Base-by-base conservation (phyloP, 2,888 invertebrate species). In the Philereme vetulata region DNA sequence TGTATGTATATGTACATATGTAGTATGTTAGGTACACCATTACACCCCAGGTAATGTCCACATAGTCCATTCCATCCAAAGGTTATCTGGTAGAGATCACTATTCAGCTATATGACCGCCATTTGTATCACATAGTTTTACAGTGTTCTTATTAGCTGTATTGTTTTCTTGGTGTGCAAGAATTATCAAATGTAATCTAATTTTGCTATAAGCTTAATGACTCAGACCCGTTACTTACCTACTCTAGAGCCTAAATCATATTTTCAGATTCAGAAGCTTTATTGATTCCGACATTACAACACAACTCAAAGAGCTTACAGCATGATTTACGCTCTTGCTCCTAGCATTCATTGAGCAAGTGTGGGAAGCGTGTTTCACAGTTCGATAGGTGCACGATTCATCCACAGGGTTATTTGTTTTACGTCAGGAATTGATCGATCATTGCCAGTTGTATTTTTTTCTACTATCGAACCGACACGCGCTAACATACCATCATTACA, bases 371-470 rank as follows among this genome's bases (percentile, higher is more conserved):
- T 70, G 46, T 47, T 73, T 79, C 78, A 75, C 78, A 78, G 69
- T 71, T 70, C 72, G 78, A 78, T 79, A 71, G 73, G 72, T 65
- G 76, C 80, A 84, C 85, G 82, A 84, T 84, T 83, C 81, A 84
- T 83, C 75, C 72, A 72, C 72, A 72, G 78, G 80, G 82, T 84
- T 89, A 90, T 90, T 89, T 88, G 87, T 88, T 90, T 85, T 85
- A 86, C 85, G 86, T 88, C 87, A 85, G 81, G 78, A 79, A 81
- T 85, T 89, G 86, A 90, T 90, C 84, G 86, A 90, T 90, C 85
- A 86, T 84, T 83, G 82, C 76, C 74, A 72, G 81, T 77, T 76
- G 78, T 80, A 76, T 74, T 78, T 82, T 78, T 75, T 76, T 80
- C 72, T 85, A 80, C 84, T 84, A 83, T 76, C 80, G 78, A 64